Evolutionary conservation across 2,888 invertebrate genomes (phyloP).

Genomic region (Drosophila anomelani): DNA sequence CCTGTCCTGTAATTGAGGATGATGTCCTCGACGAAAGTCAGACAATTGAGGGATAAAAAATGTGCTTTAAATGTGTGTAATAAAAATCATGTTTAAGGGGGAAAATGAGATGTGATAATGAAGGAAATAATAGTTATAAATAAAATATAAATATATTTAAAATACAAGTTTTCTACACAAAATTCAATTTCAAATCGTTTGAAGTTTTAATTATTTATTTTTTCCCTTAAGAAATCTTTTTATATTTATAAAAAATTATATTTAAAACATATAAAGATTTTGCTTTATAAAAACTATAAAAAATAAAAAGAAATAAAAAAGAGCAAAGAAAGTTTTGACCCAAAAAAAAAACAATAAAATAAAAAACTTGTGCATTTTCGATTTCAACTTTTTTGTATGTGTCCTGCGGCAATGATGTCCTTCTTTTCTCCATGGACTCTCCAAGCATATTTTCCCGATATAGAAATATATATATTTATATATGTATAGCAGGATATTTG

Average conservation of each 20-base stretch:
- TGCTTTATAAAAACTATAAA: neutral
- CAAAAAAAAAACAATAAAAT: neutral
- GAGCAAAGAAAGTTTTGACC: conserved; percentile 5
- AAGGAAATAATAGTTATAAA: neutral
- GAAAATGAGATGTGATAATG: neutral
- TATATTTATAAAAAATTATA: no score
- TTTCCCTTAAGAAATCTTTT: no score
- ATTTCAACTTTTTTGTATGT: conserved; percentile 33
- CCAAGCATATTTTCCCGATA: neutral
- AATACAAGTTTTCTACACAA: neutral
- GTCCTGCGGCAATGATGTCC: conserved; percentile 16
- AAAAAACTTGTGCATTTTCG: conserved; percentile 33
- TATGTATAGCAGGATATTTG: neutral
- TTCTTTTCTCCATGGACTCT: neutral
- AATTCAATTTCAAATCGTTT: no score
- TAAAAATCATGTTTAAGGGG: neutral
- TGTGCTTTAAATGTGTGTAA: neutral
- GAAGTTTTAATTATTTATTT: no score
- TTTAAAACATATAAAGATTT: no score
- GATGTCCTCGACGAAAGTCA: conserved; percentile 22
- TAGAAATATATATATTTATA: neutral
- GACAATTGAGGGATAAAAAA: conserved; percentile 17
- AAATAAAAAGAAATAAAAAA: neutral
- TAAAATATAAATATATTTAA: neutral
- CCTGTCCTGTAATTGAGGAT: conserved; percentile 32